Conservation (phyloP, 2,888 invertebrate species). For the Lobophora halterata region DNA sequence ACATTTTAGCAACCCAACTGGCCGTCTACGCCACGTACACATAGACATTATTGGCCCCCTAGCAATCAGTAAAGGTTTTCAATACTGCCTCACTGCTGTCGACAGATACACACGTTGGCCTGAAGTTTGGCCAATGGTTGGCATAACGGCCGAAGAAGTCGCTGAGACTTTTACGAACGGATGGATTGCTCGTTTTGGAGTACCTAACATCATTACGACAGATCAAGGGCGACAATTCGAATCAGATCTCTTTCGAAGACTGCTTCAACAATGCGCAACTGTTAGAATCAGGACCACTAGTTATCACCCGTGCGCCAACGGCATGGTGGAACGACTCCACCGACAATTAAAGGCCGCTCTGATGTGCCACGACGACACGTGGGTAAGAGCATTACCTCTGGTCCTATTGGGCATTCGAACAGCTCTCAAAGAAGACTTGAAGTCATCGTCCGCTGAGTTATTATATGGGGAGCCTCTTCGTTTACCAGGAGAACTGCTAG, state of each 20-base stretch:
- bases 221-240: conserved; percentile 33
- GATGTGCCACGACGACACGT: conserved; percentile 14
- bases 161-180: conserved; percentile 21
- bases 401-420: conserved; percentile 15
- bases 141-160: conserved; percentile 26
- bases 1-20: conserved; percentile 1
- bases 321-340: conserved; percentile 20
- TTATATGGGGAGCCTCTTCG: conserved; percentile 34
- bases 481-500: conserved; percentile 34
- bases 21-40: conserved; percentile 36
- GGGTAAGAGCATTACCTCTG: conserved; percentile 12
- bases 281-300: conserved; percentile 14
- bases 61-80: conserved; percentile 12
- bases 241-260: conserved; percentile 20
- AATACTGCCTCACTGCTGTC: conserved; percentile 35
- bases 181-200: conserved; percentile 32
- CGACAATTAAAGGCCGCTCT: conserved; percentile 17
- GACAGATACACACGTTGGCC: conserved; percentile 36
- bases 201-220: conserved; percentile 21
- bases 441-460: conserved; percentile 33
- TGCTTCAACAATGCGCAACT: conserved; percentile 7
- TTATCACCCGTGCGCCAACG: conserved; percentile 16
- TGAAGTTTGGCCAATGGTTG: conserved; percentile 26
- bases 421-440: conserved; percentile 21
- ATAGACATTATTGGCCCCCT: conserved; percentile 48